A percentile compares a stretch with the other conserved stretches of the same genome.
phyloP scores from a whole-genome alignment of 1,140 invertebrate species.

The Lysiphlebus fabarum region DNA sequence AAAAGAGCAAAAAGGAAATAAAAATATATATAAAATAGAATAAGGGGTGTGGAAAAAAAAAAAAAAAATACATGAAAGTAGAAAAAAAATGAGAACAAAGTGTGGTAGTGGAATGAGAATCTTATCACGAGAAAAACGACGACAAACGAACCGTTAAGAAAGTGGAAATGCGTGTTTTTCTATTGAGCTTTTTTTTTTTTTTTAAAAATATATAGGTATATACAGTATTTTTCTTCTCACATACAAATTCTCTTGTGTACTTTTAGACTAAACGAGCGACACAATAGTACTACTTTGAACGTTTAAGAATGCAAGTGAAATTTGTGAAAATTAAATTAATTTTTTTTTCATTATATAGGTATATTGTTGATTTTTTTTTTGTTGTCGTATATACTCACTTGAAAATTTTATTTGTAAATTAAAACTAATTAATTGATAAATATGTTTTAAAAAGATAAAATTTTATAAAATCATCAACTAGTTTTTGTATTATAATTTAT shows the following conservation, averaged over 20 bases:
- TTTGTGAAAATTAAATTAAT: neutral
- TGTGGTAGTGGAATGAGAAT: neutral
- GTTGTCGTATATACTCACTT: too few relatives aligned
- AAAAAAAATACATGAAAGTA: constrained; percentile 2
- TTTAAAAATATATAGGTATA: neutral
- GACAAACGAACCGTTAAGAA: constrained; percentile 13
- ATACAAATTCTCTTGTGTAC: neutral
- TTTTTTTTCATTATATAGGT: neutral
- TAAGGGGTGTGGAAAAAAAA: neutral
- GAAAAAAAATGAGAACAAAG: neutral
- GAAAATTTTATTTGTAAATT: too few relatives aligned
- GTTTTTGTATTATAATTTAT: too few relatives aligned
- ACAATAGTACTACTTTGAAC: neutral
- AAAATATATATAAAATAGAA: constrained; percentile 3
- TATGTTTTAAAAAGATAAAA: too few relatives aligned
- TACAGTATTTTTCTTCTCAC: neutral
- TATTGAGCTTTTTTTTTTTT: constrained; percentile 12
- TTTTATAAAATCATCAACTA: too few relatives aligned
- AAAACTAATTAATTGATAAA: too few relatives aligned
- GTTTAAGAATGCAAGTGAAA: neutral
- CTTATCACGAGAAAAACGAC: too few relatives aligned
- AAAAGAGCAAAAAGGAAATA: neutral
- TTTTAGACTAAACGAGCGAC: constrained; percentile 5
- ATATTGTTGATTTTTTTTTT: too few relatives aligned
- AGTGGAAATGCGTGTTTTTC: constrained; percentile 10